Percentiles rank a stretch among this genome's conserved stretches.
Conservation (phyloP, 2,888 invertebrate genomes). For the Drosophila mimica region DNA sequence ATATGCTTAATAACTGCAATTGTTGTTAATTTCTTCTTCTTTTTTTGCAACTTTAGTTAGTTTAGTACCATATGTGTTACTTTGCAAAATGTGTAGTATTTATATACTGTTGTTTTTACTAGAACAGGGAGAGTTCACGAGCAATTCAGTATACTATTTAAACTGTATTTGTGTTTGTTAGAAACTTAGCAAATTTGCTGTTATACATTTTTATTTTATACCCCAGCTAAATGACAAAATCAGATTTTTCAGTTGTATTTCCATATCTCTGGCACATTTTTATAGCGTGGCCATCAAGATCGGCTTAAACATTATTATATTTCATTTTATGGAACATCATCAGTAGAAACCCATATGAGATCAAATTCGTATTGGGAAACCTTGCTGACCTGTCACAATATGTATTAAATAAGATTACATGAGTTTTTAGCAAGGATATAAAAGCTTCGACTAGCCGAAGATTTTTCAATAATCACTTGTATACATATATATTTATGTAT, state of each 20-base stretch:
- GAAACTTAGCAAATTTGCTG: conserved; percentile 15
- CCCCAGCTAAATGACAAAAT: conserved; percentile 25
- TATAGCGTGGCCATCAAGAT: background rate
- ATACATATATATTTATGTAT: background rate
- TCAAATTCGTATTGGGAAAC: conserved; percentile 39
- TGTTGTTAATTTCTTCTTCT: conserved; percentile 7
- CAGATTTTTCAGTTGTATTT: background rate
- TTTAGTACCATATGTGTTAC: conserved; percentile 28
- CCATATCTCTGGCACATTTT: background rate
- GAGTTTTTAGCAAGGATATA: conserved; percentile 26
- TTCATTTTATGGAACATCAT: conserved; percentile 3
- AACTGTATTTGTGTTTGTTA: conserved; percentile 3
- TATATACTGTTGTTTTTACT: conserved; percentile 6
- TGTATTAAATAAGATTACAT: background rate
- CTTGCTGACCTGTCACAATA: conserved; percentile 15
- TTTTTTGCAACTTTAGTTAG: conserved; percentile 15
- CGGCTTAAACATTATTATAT: background rate
- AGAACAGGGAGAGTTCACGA: conserved; percentile 4
- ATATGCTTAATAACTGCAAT: conserved; percentile 35
- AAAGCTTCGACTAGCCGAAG: conserved; percentile 39
- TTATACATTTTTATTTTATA: conserved; percentile 27
- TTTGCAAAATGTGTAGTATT: conserved; percentile 5
- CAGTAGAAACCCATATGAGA: conserved; percentile 29
- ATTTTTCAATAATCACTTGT: conserved; percentile 6
- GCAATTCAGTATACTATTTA: conserved; percentile 1